Evolutionary conservation across 2,113 vertebrate genomes (phyloP), one percentile per base, ranked within the genome.

Genomic region (Planiliza haematocheilus): DNA sequence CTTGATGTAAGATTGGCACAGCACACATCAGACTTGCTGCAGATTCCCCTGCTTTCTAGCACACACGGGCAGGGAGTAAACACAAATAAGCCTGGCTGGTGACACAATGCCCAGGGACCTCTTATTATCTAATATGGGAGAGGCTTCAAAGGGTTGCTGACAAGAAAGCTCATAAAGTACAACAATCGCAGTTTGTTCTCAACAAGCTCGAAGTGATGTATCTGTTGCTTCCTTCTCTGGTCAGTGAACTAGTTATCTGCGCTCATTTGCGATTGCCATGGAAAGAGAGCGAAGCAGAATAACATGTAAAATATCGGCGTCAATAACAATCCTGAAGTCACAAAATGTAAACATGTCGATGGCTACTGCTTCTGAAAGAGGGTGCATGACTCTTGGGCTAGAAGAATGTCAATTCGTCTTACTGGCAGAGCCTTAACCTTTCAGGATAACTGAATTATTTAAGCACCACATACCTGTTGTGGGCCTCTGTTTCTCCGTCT

Each of bases 401-500:
- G 85, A 91, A 90, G 92, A 93, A 93, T 93, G 92, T 94, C 91
- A 91, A 91, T 85, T 87, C 24, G 65, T 77, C 82, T 88, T 82
- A 74, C 83, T 38, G 80, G 83, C 74, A 70, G 82, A 89, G 86
- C 82, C 84, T 84, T 93, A 93, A 93, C 93, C 93, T 94, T 94
- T 94, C 87, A 79, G 87, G 84, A 83, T 82, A 89, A 89, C 91
- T 94, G 93, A 94, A 94, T 94, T 92, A 94, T 94, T 94, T 91
- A 94, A 91, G 83, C 87, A 70, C 79, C 78, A 81, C 86, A 90
- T 92, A 90, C 89, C 90, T 91, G 89, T 90, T 89, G 81, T 85
- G 76, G 89, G 83, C 84, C 86, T 89, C 78, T 66, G 74, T 79
- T 89, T 90, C 80, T 64, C 76, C 64, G 49, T 81, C 86, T 89